Base-by-base conservation (phyloP, 2,113 vertebrate species). In the Lethenteron camtschaticum region DNA sequence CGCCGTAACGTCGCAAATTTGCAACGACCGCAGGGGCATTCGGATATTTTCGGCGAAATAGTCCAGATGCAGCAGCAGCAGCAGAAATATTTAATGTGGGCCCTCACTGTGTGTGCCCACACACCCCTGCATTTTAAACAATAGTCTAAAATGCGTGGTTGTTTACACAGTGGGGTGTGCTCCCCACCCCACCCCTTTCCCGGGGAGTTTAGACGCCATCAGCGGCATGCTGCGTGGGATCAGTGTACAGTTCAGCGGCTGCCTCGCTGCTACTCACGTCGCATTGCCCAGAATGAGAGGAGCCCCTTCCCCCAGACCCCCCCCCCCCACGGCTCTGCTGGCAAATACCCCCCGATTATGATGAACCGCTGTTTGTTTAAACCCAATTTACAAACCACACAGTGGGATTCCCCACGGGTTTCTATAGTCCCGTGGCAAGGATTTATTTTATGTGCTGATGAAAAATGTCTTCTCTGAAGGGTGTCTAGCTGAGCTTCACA, bases 161-260 rank as follows among this genome's bases (percentile, higher is more conserved):
- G 41, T 41, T 41, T 41, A 41, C 41, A 41, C 41, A 41, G 41
- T 41, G 6, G 41, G 41, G 41, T 41, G 41, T 41, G 41, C 6
- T 41, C 41, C 41, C 41, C 24, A 24, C 24, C 24, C 41, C 41
- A 41, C 41, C 41, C 41, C 41, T 41, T 41, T 66, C 24, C n/a
- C 24, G n/a, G 63, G 10, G 63, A 66, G n/a, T 66, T 66, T 66
- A n/a, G 24, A 66, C n/a, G n/a, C 63, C n/a, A 66, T 66, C 63
- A 66, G 10, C 63, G 63, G n/a, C 63, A 66, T 66, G 63, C 63
- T 66, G 63, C n/a, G 63, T n/a, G 63, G 63, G 63, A 66, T 66
- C 9, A 66, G 24, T n/a, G 24, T 24, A 66, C 63, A n/a, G 10
- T 8, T 66, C 63, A 41, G 41, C 41, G 41, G 3, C 41, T 41